A percentile compares a stretch with the other conserved stretches of the same genome.
Conservation (phyloP, 2,113 vertebrate species). For the Psettodes erumei region DNA sequence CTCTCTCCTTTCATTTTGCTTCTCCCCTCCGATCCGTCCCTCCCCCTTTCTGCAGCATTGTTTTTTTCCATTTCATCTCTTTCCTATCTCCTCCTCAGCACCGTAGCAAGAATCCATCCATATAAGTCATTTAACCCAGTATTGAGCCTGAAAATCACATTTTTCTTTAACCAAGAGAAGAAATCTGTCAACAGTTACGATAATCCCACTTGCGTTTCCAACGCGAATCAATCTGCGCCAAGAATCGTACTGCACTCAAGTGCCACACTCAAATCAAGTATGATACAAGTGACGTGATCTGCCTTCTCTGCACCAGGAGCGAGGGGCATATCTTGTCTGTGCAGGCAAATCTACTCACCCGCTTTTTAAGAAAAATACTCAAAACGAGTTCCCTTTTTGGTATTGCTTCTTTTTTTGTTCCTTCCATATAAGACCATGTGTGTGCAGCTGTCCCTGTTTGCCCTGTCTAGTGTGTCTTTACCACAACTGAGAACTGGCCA, state of each 20-base stretch:
- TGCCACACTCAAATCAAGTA: slow-evolving; percentile 43
- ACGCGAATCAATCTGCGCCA: slow-evolving; percentile 58
- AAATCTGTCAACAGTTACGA: slow-evolving; percentile 43
- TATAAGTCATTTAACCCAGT: slow-evolving; percentile 70
- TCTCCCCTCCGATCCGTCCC: slow-evolving; percentile 7
- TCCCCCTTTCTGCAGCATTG: slow-evolving; percentile 47
- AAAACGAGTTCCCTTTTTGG: slow-evolving; percentile 6
- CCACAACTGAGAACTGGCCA: slow-evolving; percentile 24
- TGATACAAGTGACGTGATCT: slow-evolving; percentile 20
- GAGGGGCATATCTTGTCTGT: slow-evolving; percentile 11
- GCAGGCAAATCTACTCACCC: slow-evolving; percentile 8
- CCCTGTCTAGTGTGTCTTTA: slow-evolving; percentile 26
- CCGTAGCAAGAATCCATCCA: slow-evolving; percentile 60
- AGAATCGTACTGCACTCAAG: slow-evolving; percentile 37
- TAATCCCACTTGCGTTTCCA: slow-evolving; percentile 63
- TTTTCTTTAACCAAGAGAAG: slow-evolving; percentile 50
- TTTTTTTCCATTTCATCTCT: slow-evolving; percentile 59
- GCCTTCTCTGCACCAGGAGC: neutral
- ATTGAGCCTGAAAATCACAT: slow-evolving; percentile 59
- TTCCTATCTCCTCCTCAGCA: slow-evolving; percentile 47
- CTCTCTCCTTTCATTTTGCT: slow-evolving; percentile 33
- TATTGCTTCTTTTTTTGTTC: slow-evolving; percentile 6
- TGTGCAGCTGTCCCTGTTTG: slow-evolving; percentile 40
- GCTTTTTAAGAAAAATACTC: neutral
- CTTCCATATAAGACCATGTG: slow-evolving; percentile 25